Base-by-base conservation (phyloP, 2,888 invertebrate species). In the Sialis lutaria region DNA sequence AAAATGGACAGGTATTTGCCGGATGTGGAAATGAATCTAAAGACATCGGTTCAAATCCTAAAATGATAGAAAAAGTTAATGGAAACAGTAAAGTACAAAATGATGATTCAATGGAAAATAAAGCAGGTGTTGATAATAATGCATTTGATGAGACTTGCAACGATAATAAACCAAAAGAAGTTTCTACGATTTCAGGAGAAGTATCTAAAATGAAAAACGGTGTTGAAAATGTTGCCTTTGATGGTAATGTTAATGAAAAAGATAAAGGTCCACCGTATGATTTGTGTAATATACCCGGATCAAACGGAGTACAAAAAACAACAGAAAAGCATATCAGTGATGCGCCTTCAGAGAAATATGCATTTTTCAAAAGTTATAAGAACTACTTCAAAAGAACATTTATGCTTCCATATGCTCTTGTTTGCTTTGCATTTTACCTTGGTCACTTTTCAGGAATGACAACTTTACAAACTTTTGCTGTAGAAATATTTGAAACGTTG, bases 391-490 rank as follows among this genome's bases (percentile, higher is more conserved):
- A 72, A 42, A 68, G 69, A 44, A 77, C 74, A 33, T 86, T 86
- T 57, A 57, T 79, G n/a, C 58, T 72, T 42, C 86, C 86, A 0
- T 85, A 77, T 55, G 58, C 72, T 4, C 61, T 87, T 22, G 77
- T 86, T 0, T 65, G 73, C 8, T 70, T 75, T 39, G 67, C 73
- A 12, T 87, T 86, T 60, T 81, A 84, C 55, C 69, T 84, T 9
- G 77, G 79, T 0, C 76, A 83, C 56, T 85, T 86, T 55, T 80
- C 80, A 34, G 87, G 87, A 1, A 79, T 80, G 68, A 77, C 79
- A 1, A 76, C 82, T 1, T 64, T 87, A 30, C 75, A 79, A 67
- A 82, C 81, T 0, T 84, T 77, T 55, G 80, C 84, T 12, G 82
- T 86, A 5, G 73, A 69, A 51, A 82, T 87, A 55, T 86, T 87